Conservation (phyloP, 1,140 invertebrate genomes). For the Drosophila ercepeae region DNA sequence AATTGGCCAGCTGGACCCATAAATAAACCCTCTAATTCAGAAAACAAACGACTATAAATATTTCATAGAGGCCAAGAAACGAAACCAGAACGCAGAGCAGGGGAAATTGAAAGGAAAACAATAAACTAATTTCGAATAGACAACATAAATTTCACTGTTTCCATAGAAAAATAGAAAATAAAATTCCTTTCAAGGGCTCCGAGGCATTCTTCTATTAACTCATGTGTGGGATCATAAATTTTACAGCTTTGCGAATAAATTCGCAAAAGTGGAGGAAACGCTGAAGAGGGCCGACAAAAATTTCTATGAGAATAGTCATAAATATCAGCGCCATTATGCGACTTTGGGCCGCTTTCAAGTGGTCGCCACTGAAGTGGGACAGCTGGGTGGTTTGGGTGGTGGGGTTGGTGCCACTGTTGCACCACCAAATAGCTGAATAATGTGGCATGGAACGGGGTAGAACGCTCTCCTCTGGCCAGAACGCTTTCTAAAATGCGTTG, state of each 20-base stretch:
- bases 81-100: background rate
- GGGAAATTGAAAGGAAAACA: conserved; percentile 50
- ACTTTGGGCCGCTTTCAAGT: conserved; percentile 59
- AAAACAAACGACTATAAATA: conserved; percentile 25
- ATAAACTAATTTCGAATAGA: conserved; percentile 71
- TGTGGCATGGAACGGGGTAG: conserved; percentile 2
- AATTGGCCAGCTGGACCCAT: conserved; percentile 14
- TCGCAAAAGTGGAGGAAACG: conserved; percentile 10
- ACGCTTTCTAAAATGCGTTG: conserved; percentile 56
- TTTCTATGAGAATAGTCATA: conserved; percentile 68
- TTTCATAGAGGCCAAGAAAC: conserved; percentile 10
- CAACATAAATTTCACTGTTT: conserved; percentile 57
- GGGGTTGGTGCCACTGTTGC: conserved; percentile 4
- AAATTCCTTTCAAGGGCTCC: conserved; percentile 1
- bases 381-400: background rate
- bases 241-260: conserved; percentile 74
- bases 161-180: conserved; percentile 41
- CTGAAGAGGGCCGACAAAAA: conserved; percentile 12
- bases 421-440: conserved; percentile 72
- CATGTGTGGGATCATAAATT: conserved; percentile 74
- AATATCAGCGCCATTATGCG: conserved; percentile 75
- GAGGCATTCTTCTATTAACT: conserved; percentile 77
- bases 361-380: conserved; percentile 23
- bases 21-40: conserved; percentile 40
- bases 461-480: background rate